A percentile compares a stretch with the other conserved stretches of the same genome.
Conservation (phyloP, 2,113 vertebrate genomes). For the Himantopus leucocephalus region DNA sequence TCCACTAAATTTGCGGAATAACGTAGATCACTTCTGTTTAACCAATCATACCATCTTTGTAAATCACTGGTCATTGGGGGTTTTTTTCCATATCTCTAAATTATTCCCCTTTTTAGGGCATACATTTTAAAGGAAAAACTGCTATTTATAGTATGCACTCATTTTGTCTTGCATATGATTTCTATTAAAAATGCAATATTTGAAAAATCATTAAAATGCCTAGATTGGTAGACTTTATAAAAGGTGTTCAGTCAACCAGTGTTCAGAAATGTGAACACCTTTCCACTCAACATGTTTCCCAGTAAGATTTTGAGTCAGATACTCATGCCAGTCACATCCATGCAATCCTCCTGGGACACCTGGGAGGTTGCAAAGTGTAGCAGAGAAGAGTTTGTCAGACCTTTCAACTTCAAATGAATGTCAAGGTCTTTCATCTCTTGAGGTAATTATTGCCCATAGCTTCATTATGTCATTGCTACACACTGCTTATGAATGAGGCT, state of each 20-base stretch:
- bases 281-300: neutral
- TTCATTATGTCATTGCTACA: neutral
- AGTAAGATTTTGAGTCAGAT: neutral
- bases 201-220: neutral
- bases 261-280: neutral
- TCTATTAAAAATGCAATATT: neutral
- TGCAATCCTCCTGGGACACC: neutral
- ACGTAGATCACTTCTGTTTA: neutral
- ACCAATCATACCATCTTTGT: neutral
- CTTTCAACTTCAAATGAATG: neutral
- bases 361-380: neutral
- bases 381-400: neutral
- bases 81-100: neutral
- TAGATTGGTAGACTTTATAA: neutral
- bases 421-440: neutral
- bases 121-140: neutral
- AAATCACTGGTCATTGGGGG: neutral
- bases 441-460: neutral
- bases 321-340: neutral
- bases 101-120: neutral
- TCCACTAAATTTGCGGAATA: neutral
- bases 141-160: neutral
- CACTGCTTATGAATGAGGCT: neutral
- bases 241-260: neutral
- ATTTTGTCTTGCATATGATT: neutral